phyloP scores from a whole-genome alignment of 2,888 invertebrate genomes.

The Drosophila nr. medialis region DNA sequence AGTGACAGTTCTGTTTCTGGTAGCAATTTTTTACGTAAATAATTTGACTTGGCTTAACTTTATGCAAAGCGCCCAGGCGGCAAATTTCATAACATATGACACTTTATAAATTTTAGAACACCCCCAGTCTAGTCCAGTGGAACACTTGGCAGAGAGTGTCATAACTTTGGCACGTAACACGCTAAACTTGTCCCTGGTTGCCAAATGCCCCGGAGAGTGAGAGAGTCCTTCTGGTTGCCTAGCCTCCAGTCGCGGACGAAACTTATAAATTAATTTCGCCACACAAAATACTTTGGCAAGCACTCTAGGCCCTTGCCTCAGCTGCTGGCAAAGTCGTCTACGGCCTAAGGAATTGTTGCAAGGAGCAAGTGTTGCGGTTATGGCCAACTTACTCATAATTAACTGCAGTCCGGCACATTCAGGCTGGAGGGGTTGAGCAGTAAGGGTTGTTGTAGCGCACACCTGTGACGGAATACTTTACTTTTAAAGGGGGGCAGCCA shows the following conservation, averaged over 20 bases:
- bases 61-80: constrained; percentile 53
- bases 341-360: constrained; percentile 69
- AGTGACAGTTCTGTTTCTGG: background rate
- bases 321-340: constrained; percentile 22
- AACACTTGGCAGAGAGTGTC: constrained; percentile 53
- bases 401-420: constrained; percentile 62
- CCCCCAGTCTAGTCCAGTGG: constrained; percentile 8
- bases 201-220: constrained; percentile 9
- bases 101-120: constrained; percentile 61
- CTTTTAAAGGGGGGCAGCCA: constrained; percentile 20
- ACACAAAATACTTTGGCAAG: constrained; percentile 69
- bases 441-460: constrained; percentile 22
- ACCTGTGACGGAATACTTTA: constrained; percentile 62
- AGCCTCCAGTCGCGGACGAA: constrained; percentile 40
- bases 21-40: constrained; percentile 66
- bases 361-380: constrained; percentile 62
- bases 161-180: constrained; percentile 53
- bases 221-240: background rate
- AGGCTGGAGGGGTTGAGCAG: background rate
- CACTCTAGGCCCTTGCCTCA: constrained; percentile 61
- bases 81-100: constrained; percentile 65
- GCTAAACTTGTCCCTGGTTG: constrained; percentile 48
- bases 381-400: constrained; percentile 68
- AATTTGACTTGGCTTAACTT: constrained; percentile 60
- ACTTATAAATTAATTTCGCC: constrained; percentile 78